phyloP scores from a whole-genome alignment of 2,888 invertebrate species.

The Pseudococcus viburni region DNA sequence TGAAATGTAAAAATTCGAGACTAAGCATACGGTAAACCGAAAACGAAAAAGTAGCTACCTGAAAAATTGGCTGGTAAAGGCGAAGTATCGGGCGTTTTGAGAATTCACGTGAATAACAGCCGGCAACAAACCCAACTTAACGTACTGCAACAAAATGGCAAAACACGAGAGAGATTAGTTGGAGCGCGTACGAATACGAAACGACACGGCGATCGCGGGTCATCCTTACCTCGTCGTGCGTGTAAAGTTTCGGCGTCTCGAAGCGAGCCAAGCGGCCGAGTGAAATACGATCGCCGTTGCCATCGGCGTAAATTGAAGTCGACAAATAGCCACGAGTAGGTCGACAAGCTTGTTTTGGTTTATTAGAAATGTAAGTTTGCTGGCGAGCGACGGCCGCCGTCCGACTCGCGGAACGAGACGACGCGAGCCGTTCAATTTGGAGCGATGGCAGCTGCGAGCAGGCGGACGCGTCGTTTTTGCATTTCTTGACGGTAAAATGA shows the following conservation, averaged over 20 bases:
- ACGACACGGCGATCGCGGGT: too few species aligned
- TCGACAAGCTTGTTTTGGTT: background rate
- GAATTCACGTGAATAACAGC: constrained; percentile 71
- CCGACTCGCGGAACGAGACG: background rate
- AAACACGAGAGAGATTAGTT: too few species aligned
- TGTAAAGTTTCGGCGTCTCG: constrained; percentile 33
- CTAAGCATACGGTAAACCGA: too few species aligned
- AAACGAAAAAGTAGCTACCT: too few species aligned
- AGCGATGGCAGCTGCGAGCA: background rate
- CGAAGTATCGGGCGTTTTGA: constrained; percentile 71
- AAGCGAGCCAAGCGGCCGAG: constrained; percentile 66
- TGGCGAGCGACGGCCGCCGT: background rate
- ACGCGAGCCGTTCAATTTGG: background rate
- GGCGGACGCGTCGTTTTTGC: background rate
- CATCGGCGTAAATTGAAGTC: background rate
- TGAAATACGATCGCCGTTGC: constrained; percentile 68
- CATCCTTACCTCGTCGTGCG: constrained; percentile 11
- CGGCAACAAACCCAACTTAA: constrained; percentile 69
- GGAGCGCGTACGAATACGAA: too few species aligned
- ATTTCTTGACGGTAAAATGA: background rate
- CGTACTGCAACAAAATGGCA: constrained; percentile 70
- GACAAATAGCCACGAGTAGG: background rate
- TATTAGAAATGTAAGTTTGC: background rate
- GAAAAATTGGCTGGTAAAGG: constrained; percentile 71
- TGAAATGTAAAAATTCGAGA: too few species aligned